Conservation (phyloP, 2,888 invertebrate genomes). For the Cataglyphis livida region DNA sequence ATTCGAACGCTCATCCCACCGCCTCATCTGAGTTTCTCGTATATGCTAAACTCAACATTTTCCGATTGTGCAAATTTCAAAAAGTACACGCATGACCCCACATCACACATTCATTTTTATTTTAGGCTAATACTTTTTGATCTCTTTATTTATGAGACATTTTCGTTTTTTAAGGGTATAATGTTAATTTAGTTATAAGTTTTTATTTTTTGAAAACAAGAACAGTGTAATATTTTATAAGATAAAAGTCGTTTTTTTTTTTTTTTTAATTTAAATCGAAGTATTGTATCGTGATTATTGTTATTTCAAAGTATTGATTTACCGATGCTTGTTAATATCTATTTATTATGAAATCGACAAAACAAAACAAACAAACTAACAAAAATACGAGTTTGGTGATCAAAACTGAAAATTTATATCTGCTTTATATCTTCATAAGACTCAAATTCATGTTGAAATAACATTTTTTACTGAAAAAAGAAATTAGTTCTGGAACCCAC, state of each 20-base stretch:
- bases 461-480: background rate
- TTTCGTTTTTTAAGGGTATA: background rate
- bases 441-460: background rate
- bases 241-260: background rate
- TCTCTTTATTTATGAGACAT: background rate
- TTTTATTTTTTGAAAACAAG: background rate
- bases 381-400: background rate
- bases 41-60: background rate
- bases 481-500: background rate
- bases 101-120: background rate
- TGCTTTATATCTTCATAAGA: background rate
- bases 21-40: conserved; percentile 15
- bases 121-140: background rate
- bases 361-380: background rate
- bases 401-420: background rate
- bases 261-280: background rate
- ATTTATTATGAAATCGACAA: background rate
- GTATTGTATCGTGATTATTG: background rate
- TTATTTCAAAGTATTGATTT: background rate
- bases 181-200: background rate
- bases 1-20: conserved; percentile 53
- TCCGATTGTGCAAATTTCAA: conserved; percentile 1
- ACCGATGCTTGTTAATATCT: background rate
- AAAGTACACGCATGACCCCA: background rate
- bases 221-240: background rate